phyloP scores from a whole-genome alignment of 1,140 invertebrate species.

The Heliconius eleuchia region DNA sequence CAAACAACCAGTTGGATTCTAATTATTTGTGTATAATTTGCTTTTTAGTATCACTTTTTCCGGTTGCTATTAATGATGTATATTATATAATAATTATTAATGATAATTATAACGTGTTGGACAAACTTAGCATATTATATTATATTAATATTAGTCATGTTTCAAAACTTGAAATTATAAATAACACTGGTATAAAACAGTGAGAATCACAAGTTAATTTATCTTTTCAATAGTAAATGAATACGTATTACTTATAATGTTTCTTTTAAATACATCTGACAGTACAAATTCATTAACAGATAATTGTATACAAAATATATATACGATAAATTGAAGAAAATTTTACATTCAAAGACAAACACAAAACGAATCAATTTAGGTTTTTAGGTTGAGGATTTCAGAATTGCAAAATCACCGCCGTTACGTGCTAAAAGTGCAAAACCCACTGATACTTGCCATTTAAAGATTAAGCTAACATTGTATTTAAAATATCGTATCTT shows the following conservation, averaged over 20 bases:
- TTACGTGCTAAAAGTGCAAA: neutral
- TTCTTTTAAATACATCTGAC: no score
- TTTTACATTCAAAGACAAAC: neutral
- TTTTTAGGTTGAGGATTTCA: constrained; percentile 20
- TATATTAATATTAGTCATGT: neutral
- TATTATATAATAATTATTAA: neutral
- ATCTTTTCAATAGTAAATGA: no score
- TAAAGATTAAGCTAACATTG: neutral
- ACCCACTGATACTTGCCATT: constrained; percentile 24
- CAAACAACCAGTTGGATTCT: constrained; percentile 45
- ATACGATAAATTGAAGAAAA: neutral
- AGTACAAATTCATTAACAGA: no score
- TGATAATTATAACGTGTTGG: constrained; percentile 1
- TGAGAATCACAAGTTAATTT: no score
- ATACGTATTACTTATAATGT: no score
- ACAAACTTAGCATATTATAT: neutral
- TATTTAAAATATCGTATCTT: neutral
- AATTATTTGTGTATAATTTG: constrained; percentile 31
- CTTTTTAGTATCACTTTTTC: constrained; percentile 28
- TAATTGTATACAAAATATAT: no score
- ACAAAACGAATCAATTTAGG: neutral
- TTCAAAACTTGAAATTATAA: no score
- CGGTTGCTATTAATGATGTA: constrained; percentile 11
- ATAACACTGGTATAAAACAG: no score
- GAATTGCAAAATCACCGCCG: constrained; percentile 1